Evolutionary conservation across 1,140 invertebrate genomes (phyloP).

Genomic region (Caerostris extrusa): DNA sequence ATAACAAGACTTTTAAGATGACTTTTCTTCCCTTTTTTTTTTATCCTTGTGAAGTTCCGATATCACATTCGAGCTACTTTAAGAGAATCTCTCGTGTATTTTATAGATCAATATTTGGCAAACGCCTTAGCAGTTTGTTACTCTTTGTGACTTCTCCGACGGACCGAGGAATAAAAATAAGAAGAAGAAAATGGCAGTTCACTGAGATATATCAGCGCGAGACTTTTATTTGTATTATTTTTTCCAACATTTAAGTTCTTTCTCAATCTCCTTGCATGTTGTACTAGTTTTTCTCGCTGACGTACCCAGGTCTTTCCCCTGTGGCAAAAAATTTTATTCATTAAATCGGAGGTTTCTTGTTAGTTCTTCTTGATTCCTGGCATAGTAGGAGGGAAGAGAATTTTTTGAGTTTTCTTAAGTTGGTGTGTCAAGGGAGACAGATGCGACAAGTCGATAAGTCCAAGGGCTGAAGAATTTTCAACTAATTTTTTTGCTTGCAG

Average conservation of each 20-base stretch:
- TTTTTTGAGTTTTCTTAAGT: background rate
- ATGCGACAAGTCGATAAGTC: background rate
- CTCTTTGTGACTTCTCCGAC: background rate
- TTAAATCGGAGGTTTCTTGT: background rate
- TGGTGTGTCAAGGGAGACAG: background rate
- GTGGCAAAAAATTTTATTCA: conserved; percentile 15
- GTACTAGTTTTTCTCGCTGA: background rate
- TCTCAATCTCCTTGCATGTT: background rate
- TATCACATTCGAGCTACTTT: background rate
- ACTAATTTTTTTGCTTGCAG: background rate
- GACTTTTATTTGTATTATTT: background rate
- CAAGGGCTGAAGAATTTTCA: background rate
- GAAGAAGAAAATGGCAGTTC: background rate
- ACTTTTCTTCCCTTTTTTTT: too few relatives aligned
- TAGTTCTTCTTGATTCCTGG: background rate
- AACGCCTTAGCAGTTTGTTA: conserved; percentile 12
- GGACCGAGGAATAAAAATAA: background rate
- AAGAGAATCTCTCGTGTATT: background rate
- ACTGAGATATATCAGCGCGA: background rate
- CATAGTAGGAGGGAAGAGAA: background rate
- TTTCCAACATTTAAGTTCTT: background rate
- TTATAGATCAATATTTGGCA: conserved; percentile 48
- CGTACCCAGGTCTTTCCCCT: too few relatives aligned
- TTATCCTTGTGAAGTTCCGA: background rate
- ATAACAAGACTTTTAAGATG: too few relatives aligned